Percentiles rank a stretch among this genome's conserved stretches.
Evolutionary conservation across 2,113 vertebrate genomes (phyloP).

Genomic region (Salvator merianae): DNA sequence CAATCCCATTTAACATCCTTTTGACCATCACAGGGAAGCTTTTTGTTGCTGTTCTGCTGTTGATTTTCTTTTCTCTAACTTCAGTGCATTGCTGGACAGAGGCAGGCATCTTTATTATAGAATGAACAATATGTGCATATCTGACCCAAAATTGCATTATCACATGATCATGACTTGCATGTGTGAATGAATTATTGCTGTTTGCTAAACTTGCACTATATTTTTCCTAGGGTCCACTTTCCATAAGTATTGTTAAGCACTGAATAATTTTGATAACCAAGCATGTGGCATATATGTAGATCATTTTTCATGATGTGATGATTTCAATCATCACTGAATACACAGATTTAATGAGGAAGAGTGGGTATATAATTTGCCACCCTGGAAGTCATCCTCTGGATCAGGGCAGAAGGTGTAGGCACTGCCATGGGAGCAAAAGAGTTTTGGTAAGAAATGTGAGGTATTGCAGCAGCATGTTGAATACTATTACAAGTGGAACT

Average conservation of each 20-base stretch:
- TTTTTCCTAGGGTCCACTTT: neutral
- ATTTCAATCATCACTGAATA: neutral
- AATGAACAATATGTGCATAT: neutral
- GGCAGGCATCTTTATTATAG: neutral
- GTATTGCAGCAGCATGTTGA: no score
- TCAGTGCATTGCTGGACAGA: neutral
- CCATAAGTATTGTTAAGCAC: neutral
- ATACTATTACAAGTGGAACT: no score
- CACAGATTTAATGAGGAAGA: no score
- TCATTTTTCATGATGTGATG: neutral
- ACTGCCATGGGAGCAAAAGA: no score
- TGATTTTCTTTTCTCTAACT: neutral
- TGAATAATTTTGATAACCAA: neutral
- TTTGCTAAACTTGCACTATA: neutral
- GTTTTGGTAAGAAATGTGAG: no score
- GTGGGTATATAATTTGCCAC: no score
- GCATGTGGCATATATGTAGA: neutral
- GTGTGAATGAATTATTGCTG: neutral
- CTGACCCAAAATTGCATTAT: neutral
- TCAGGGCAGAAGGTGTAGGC: no score
- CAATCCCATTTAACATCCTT: neutral
- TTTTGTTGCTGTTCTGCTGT: no score
- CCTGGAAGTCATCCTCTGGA: no score
- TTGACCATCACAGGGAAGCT: neutral
- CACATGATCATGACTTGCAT: neutral